phyloP scores from a whole-genome alignment of 2,888 invertebrate genomes.

The Amphiduros pacificus region DNA sequence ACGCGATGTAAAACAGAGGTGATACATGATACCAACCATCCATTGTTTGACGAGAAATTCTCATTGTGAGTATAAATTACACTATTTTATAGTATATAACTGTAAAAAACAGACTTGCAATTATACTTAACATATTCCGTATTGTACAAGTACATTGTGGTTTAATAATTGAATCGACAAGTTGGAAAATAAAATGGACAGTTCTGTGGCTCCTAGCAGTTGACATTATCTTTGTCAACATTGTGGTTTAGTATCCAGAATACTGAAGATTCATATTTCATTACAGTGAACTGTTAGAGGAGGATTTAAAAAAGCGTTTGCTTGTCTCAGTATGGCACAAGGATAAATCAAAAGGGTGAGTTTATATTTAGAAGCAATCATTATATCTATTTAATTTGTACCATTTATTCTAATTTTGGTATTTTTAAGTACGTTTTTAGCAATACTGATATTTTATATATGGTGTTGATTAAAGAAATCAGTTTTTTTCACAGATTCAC shows the following conservation, averaged over 20 bases:
- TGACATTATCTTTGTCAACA: too few relatives aligned
- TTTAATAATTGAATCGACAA: too few relatives aligned
- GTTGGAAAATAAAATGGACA: too few relatives aligned
- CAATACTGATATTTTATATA: background rate
- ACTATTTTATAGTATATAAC: background rate
- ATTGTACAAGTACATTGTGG: too few relatives aligned
- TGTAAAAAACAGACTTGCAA: background rate
- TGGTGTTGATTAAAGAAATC: too few relatives aligned
- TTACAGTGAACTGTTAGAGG: conserved; percentile 49
- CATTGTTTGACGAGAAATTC: conserved; percentile 54
- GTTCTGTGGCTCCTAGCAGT: too few relatives aligned
- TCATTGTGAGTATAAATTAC: conserved; percentile 49
- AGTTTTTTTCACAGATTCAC: too few relatives aligned
- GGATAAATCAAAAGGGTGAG: conserved; percentile 25
- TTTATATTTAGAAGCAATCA: background rate
- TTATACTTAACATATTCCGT: too few relatives aligned
- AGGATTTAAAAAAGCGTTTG: conserved; percentile 47
- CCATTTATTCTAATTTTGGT: too few relatives aligned
- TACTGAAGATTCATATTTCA: conserved; percentile 12
- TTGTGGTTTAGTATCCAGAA: too few relatives aligned
- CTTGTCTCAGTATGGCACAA: conserved; percentile 51
- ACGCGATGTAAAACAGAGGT: conserved; percentile 50
- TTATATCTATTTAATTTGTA: background rate
- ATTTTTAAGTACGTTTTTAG: background rate
- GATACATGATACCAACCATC: conserved; percentile 46